A percentile compares a stretch with the other conserved stretches of the same genome.
These are phyloP conservation scores for Platerodrilus igneus DNA, from an alignment of 2,888 invertebrate species.

Conservation along the genomic window DNA sequence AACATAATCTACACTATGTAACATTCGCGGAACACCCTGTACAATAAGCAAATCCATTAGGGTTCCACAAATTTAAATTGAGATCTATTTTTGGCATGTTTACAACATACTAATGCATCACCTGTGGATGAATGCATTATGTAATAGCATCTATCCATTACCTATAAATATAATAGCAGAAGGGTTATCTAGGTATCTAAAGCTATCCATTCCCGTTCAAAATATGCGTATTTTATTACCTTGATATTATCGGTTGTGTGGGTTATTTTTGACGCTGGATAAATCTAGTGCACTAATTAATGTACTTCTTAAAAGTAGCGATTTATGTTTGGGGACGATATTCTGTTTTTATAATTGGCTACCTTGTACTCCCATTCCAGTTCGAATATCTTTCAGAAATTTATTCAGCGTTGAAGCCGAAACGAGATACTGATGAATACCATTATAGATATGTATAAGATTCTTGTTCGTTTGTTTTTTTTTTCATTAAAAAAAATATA, in stretches of 20 bases:
- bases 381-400: constrained; percentile 20
- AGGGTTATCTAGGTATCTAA: constrained; percentile 29
- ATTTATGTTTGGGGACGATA: constrained; percentile 30
- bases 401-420: constrained; percentile 16
- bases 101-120: constrained; percentile 31
- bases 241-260: constrained; percentile 47
- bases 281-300: constrained; percentile 47
- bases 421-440: no score
- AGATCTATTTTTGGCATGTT: constrained; percentile 37
- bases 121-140: constrained; percentile 37
- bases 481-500: no score
- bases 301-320: constrained; percentile 37
- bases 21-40: no score
- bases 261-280: constrained; percentile 47
- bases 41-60: no score
- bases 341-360: constrained; percentile 39
- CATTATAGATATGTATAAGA: no score
- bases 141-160: constrained; percentile 40
- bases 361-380: constrained; percentile 24
- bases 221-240: constrained; percentile 47
- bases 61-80: constrained; percentile 21
- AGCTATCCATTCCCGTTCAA: constrained; percentile 39
- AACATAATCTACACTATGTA: no score
- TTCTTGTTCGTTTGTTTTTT: no score
- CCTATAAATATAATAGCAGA: constrained; percentile 28